phyloP scores from a whole-genome alignment of 2,888 invertebrate species.

The Sturmia bella region DNA sequence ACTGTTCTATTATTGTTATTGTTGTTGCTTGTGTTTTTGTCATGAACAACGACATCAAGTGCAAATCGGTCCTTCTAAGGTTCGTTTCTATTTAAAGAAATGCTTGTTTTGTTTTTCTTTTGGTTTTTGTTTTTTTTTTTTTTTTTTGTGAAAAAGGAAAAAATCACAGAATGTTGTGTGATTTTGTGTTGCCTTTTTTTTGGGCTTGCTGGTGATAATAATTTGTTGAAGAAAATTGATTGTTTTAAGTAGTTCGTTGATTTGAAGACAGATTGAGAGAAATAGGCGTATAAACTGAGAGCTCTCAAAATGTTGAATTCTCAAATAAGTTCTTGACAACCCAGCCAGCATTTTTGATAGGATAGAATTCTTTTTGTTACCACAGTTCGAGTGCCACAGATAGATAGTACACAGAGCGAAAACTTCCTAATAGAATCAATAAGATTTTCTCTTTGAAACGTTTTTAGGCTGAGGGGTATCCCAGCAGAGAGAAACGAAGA shows the following conservation, averaged over 20 bases:
- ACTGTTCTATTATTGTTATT: slow-evolving; percentile 12
- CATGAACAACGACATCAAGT: slow-evolving; percentile 65
- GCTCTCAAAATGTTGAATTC: background rate
- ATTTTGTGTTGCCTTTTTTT: slow-evolving; percentile 1
- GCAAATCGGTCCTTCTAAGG: slow-evolving; percentile 81
- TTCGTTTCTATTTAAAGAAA: slow-evolving; percentile 81
- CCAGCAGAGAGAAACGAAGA: too few species aligned
- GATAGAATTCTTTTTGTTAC: too few species aligned
- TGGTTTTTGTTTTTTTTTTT: slow-evolving; percentile 34
- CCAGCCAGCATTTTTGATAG: too few species aligned
- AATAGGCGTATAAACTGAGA: background rate
- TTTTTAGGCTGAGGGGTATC: too few species aligned
- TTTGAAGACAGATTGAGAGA: background rate
- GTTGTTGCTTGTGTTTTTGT: slow-evolving; percentile 45
- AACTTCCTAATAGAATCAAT: too few species aligned
- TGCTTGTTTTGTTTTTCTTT: slow-evolving; percentile 46
- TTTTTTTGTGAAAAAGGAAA: slow-evolving; percentile 8
- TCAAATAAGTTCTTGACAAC: too few species aligned
- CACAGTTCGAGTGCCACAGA: too few species aligned
- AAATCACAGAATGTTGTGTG: slow-evolving; percentile 17
- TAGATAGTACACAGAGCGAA: too few species aligned
- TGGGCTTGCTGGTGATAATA: slow-evolving; percentile 35
- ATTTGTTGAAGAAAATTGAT: slow-evolving; percentile 13
- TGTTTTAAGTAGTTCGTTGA: slow-evolving; percentile 45
- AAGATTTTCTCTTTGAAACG: too few species aligned